Base-by-base conservation (phyloP, 2,797 vertebrate genomes). In the Cottoperca gobio region DNA sequence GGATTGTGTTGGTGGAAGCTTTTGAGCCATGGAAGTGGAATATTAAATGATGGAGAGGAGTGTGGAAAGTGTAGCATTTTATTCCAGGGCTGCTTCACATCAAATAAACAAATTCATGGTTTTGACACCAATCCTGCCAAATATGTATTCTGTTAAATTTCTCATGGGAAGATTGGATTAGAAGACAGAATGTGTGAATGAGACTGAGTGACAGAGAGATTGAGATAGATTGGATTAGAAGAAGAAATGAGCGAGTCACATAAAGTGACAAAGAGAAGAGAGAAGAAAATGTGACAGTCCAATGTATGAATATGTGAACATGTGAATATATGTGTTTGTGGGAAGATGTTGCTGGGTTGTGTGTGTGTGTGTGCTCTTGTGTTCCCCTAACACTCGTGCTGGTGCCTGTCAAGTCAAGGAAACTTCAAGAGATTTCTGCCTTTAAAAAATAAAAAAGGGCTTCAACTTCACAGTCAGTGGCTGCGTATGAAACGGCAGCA, bases 381-480 rank as follows among this genome's bases (percentile, higher is more conserved):
- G 66, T 60, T 66, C 24, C 45, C 23, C 8, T 10, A 10, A 43
- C 57, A 17, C 45, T 64, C 73, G 80, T 50, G 48, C 61, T 63
- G 75, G 50, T 31, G 49, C 24, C 17, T 73, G 70, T 86, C 79
- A 76, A 64, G 69, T 78, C 39, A 61, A 66, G 48, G 62, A 76
- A 74, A 67, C 60, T 62, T 83, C 60, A 82, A 86, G 62, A 9
- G 2, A 43, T 62, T 79, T 79, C 17, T 74, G 28, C 65, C 55
- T 73, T 72, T 66, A 21, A 68, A 48, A 64, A 53, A 28, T 3
- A 6, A 62, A 54, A 71, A 65, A 46, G 8, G 33, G 8, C n/a
- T 52, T 67, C 14, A 17, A 13, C 65, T 76, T 82, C 62, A 58
- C 66, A 81, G 85, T 66, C 6, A 19, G 61, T 52, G 46, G 66